A percentile compares a stretch with the other conserved stretches of the same genome.
These are phyloP conservation scores for Eulemur coronatus DNA, from an alignment of 2,797 vertebrate genomes.

Conservation along the genomic window DNA sequence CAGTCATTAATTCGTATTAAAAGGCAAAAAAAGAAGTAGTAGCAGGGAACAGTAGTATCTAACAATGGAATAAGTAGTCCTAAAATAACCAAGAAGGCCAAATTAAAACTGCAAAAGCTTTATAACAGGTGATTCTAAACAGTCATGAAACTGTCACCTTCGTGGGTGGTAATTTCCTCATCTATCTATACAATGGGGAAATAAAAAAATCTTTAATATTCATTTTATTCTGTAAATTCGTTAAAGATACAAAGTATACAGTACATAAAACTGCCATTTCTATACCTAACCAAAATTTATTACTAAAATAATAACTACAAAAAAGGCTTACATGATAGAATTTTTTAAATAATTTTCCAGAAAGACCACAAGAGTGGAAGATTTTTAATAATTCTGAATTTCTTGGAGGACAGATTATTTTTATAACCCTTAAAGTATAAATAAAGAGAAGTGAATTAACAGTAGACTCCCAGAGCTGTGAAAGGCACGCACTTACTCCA, in stretches of 20 bases:
- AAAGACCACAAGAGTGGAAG: neutral
- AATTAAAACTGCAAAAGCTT: conserved; percentile 47
- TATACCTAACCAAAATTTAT: neutral
- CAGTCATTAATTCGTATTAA: neutral
- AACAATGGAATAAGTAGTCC: neutral
- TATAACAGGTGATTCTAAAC: conserved; percentile 24
- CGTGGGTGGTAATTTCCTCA: neutral
- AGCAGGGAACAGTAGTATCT: neutral
- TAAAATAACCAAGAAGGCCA: neutral
- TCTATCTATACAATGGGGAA: neutral
- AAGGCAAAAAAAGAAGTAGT: neutral
- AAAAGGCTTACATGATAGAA: neutral
- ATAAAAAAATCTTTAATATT: conserved; percentile 5
- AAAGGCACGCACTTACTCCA: neutral
- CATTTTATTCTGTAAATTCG: neutral
- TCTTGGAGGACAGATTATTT: neutral
- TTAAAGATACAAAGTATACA: conserved; percentile 15
- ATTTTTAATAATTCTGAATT: neutral
- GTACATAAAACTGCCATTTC: neutral
- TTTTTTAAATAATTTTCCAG: conserved; percentile 5
- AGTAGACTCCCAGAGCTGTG: neutral
- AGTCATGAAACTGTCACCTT: conserved; percentile 57
- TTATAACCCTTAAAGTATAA: neutral
- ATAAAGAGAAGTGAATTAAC: neutral
- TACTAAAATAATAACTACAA: neutral